Evolutionary conservation across 2,797 vertebrate genomes (phyloP).

Genomic region (Florisuga fusca): DNA sequence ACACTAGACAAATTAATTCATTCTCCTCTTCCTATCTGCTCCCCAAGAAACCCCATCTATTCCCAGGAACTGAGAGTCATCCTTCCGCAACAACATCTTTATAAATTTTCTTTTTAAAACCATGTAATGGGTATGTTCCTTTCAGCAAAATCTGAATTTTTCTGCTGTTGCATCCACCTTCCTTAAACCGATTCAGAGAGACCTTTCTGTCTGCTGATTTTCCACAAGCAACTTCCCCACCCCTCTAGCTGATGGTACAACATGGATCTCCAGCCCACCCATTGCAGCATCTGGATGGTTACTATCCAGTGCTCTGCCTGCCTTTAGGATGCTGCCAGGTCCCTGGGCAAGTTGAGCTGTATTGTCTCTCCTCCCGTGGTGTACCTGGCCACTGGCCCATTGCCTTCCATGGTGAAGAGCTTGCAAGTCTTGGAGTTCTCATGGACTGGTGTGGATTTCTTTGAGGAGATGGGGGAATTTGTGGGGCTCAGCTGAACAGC

Average conservation of each 20-base stretch:
- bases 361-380: constrained; percentile 54
- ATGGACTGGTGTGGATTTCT: constrained; percentile 80
- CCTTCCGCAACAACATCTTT: not conserved
- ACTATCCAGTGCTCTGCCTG: not conserved
- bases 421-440: constrained; percentile 74
- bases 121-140: not conserved
- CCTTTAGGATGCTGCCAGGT: constrained; percentile 66
- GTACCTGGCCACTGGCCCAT: constrained; percentile 65
- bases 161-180: not conserved
- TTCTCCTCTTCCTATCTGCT: not conserved
- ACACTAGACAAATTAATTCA: constrained; percentile 8
- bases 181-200: not conserved
- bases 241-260: not conserved
- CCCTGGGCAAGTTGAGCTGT: constrained; percentile 80
- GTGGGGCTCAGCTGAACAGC: constrained; percentile 92
- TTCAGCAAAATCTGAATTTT: not conserved
- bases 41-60: not conserved
- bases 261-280: not conserved
- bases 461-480: constrained; percentile 86
- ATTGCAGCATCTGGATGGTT: not conserved
- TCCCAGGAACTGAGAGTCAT: not conserved
- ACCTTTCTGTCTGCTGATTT: not conserved
- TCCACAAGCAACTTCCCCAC: constrained; percentile 5
- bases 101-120: constrained; percentile 31
- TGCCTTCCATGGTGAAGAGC: constrained; percentile 74